Conservation (phyloP, 2,113 vertebrate species). For the Dromaius novaehollandiae region DNA sequence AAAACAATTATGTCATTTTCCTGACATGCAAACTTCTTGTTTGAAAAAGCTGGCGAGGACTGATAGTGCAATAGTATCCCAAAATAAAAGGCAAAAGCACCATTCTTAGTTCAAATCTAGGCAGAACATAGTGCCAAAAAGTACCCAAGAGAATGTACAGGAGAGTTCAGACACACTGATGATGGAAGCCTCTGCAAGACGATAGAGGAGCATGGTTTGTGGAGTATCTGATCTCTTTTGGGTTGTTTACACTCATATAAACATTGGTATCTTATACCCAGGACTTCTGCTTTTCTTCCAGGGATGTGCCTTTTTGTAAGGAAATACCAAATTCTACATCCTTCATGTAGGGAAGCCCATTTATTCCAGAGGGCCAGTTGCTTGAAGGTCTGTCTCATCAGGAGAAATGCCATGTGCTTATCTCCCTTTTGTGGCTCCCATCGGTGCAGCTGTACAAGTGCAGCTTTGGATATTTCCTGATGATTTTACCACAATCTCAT, state of each 20-base stretch:
- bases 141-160: slow-evolving; percentile 30
- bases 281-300: background rate
- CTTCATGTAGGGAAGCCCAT: background rate
- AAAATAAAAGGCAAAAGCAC: slow-evolving; percentile 30
- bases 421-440: background rate
- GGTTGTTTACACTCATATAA: background rate
- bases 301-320: background rate
- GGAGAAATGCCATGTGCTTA: background rate
- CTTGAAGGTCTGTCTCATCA: background rate
- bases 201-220: background rate
- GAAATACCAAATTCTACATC: background rate
- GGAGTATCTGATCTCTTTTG: background rate
- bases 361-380: background rate
- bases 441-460: background rate
- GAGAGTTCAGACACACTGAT: background rate
- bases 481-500: background rate
- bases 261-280: background rate
- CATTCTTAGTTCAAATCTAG: slow-evolving; percentile 3
- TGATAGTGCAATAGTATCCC: slow-evolving; percentile 22
- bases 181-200: slow-evolving; percentile 1
- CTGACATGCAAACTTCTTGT: slow-evolving; percentile 37
- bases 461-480: background rate
- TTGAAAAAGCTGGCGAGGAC: slow-evolving; percentile 53
- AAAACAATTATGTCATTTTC: slow-evolving; percentile 66
- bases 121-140: background rate